Conservation (phyloP, 2,888 invertebrate species). For the Cistogaster globosa region DNA sequence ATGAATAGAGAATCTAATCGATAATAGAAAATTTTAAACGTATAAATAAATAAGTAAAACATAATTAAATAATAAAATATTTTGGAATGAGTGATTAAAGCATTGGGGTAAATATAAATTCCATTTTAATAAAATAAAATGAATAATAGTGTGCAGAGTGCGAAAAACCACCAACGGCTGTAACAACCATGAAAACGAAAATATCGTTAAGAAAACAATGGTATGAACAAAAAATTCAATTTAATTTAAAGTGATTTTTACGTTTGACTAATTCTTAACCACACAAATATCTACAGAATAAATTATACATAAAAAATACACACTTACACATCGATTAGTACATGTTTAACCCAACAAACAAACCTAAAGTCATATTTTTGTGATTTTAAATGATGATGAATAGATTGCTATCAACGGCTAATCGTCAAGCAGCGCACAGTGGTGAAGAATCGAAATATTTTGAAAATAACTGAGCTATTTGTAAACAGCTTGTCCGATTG, state of each 20-base stretch:
- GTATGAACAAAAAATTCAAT: constrained; percentile 65
- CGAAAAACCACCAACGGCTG: neutral
- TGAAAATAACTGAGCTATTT: too few relatives aligned
- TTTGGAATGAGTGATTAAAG: neutral
- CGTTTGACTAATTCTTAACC: constrained; percentile 70
- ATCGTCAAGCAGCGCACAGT: too few relatives aligned
- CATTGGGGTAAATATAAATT: neutral
- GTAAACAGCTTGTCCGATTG: too few relatives aligned
- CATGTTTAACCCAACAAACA: constrained; percentile 10
- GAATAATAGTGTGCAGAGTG: neutral
- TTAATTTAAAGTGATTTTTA: constrained; percentile 70
- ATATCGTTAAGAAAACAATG: constrained; percentile 30
- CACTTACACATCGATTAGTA: neutral
- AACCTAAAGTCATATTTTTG: neutral
- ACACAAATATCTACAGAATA: constrained; percentile 35
- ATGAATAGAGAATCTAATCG: neutral
- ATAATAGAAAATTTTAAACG: neutral
- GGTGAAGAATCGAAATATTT: too few relatives aligned
- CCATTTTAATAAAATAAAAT: constrained; percentile 39
- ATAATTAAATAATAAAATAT: neutral
- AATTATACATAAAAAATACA: constrained; percentile 12
- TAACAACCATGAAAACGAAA: constrained; percentile 24
- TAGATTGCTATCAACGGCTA: too few relatives aligned
- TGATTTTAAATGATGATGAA: too few relatives aligned
- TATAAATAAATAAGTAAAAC: neutral